Evolutionary conservation across 2,797 vertebrate genomes (phyloP).

Genomic region (Salarias fasciatus): DNA sequence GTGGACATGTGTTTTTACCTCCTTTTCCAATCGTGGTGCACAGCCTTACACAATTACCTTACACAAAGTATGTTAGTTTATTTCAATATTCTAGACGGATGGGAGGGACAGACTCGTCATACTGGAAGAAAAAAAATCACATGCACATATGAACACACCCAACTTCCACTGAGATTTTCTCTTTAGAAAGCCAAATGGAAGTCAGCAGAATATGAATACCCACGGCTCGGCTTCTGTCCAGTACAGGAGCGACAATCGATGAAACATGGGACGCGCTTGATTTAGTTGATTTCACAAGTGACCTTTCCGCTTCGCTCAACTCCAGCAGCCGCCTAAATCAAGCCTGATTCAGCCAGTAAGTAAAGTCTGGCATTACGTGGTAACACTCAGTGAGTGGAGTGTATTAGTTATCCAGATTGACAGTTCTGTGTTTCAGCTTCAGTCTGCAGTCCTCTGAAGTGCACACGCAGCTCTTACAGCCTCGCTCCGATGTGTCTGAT

Average conservation of each 20-base stretch:
- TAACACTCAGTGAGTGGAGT: slow-evolving; percentile 11
- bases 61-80: too few species aligned
- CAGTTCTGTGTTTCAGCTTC: slow-evolving; percentile 18
- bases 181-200: slow-evolving; percentile 13
- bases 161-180: not conserved
- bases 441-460: slow-evolving; percentile 16
- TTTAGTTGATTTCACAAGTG: slow-evolving; percentile 64
- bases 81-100: too few species aligned
- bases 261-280: slow-evolving; percentile 48
- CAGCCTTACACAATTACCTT: not conserved
- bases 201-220: slow-evolving; percentile 32
- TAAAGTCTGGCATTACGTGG: slow-evolving; percentile 3
- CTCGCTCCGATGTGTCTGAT: slow-evolving; percentile 7
- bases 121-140: too few species aligned
- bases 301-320: slow-evolving; percentile 52
- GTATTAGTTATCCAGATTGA: slow-evolving; percentile 21
- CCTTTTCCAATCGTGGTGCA: too few species aligned
- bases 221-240: slow-evolving; percentile 31
- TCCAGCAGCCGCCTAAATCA: slow-evolving; percentile 17
- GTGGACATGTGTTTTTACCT: too few species aligned
- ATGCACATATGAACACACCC: too few species aligned
- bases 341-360: slow-evolving; percentile 21
- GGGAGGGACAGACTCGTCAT: too few species aligned
- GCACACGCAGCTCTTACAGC: not conserved
- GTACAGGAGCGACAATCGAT: slow-evolving; percentile 56